A percentile compares a stretch with the other conserved stretches of the same genome.
Conservation (phyloP, 2,113 vertebrate genomes). For the Polyodon spathula region DNA sequence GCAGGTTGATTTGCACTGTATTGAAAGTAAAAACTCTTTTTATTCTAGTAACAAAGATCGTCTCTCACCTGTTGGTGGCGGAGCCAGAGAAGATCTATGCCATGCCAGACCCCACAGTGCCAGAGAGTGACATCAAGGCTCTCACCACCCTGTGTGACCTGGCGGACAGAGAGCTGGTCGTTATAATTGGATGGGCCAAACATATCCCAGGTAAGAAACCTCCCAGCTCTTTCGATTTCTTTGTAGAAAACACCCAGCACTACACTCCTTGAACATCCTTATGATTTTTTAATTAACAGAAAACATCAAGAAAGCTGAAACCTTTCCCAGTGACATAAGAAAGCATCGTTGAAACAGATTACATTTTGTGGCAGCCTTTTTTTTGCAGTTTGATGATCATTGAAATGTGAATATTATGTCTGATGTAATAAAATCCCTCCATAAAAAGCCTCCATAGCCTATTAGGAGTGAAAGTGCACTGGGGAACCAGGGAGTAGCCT, state of each 20-base stretch:
- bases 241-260: no score
- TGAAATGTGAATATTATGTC: conserved; percentile 6
- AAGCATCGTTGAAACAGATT: no score
- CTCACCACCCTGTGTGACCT: conserved; percentile 93
- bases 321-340: not conserved
- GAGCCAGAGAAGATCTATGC: conserved; percentile 97
- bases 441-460: not conserved
- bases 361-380: no score
- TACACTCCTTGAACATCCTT: no score
- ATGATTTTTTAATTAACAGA: no score
- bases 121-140: conserved; percentile 95
- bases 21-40: no score
- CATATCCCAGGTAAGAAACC: conserved; percentile 84
- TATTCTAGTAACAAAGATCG: conserved; percentile 83
- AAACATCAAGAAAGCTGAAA: no score
- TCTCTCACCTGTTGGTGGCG: conserved; percentile 92
- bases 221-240: conserved; percentile 6
- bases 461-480: conserved; percentile 5
- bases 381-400: conserved; percentile 9
- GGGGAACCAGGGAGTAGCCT: not conserved
- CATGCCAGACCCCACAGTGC: conserved; percentile 90
- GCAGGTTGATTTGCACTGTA: no score
- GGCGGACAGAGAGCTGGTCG: conserved; percentile 89
- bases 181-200: conserved; percentile 98
- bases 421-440: conserved; percentile 9